Evolutionary conservation across 64 coral and sea anemone species (phyloP).

Genomic region (Stylophora pistillata): DNA sequence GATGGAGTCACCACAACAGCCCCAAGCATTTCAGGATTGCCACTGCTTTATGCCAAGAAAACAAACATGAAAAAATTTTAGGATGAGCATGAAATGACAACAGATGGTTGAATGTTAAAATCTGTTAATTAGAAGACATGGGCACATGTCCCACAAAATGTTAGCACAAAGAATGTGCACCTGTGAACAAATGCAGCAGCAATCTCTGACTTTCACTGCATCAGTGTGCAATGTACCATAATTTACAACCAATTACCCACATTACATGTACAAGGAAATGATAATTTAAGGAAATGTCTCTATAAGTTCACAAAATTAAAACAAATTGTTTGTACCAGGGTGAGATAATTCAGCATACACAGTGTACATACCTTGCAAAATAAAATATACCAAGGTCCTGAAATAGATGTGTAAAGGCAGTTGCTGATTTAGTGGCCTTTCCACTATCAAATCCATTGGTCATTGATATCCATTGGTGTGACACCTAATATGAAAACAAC

Average conservation of each 20-base stretch:
- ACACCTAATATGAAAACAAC: constrained; percentile 39
- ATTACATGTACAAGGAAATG: too few relatives aligned
- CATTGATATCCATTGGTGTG: constrained; percentile 42
- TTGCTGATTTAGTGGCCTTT: constrained; percentile 10
- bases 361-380: constrained; percentile 74
- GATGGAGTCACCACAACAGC: constrained; percentile 75
- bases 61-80: not conserved
- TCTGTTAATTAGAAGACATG: too few relatives aligned
- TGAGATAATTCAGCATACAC: not conserved
- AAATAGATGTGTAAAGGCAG: constrained; percentile 78
- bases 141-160: too few relatives aligned
- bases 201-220: too few relatives aligned
- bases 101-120: too few relatives aligned
- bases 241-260: too few relatives aligned
- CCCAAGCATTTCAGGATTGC: constrained; percentile 62
- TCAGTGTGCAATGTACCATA: too few relatives aligned
- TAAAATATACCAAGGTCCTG: constrained; percentile 81
- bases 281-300: too few relatives aligned
- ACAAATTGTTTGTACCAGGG: too few relatives aligned
- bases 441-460: constrained; percentile 66
- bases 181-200: too few relatives aligned
- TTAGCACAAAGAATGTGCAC: too few relatives aligned
- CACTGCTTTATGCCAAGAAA: constrained; percentile 42
- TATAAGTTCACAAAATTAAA: too few relatives aligned
- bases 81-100: not conserved